Percentiles rank a stretch among this genome's conserved stretches.
phyloP scores from a whole-genome alignment of 2,797 vertebrate genomes.

The Thunnus albacares region DNA sequence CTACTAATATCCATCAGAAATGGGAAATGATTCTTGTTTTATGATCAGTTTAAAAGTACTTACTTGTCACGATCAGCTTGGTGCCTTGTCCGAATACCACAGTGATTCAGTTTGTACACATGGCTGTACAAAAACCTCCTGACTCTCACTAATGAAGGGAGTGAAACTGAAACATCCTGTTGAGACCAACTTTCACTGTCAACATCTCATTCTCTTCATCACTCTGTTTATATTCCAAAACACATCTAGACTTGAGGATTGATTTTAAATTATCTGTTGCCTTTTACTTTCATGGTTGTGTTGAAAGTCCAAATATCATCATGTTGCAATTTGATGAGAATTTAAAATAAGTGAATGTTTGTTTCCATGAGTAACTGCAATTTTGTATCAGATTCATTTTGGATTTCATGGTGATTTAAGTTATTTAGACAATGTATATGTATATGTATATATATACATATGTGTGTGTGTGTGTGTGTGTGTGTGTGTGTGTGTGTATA shows the following conservation, averaged over 20 bases:
- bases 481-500: no score
- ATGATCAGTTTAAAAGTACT: constrained; percentile 46
- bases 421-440: no score
- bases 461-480: no score
- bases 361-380: no score
- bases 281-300: no score
- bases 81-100: constrained; percentile 82
- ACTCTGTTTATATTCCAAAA: neutral
- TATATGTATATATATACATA: no score
- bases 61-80: constrained; percentile 74
- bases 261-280: neutral
- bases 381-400: no score
- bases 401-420: no score
- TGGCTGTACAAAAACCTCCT: constrained; percentile 74
- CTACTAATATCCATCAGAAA: neutral
- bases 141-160: constrained; percentile 53
- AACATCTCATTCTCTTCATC: constrained; percentile 27
- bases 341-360: no score
- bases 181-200: constrained; percentile 49
- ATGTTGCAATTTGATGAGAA: no score
- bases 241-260: constrained; percentile 7
- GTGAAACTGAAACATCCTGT: constrained; percentile 59
- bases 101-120: constrained; percentile 74
- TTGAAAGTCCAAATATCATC: no score
- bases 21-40: neutral